Base-by-base conservation (phyloP, 1,140 invertebrate species). In the Trachymyrmex septentrionalis region DNA sequence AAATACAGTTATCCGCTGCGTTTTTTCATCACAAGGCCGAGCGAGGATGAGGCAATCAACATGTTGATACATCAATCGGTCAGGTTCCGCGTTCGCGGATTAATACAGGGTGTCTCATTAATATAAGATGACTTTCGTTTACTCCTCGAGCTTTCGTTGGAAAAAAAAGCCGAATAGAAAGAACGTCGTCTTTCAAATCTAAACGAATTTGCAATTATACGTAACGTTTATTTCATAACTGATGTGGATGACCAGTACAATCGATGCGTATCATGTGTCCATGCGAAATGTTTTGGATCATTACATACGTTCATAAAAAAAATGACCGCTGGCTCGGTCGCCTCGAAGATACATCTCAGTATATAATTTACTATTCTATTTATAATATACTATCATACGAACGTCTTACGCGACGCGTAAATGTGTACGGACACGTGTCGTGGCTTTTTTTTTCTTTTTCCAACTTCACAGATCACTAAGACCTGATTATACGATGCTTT, bases 41-140 rank as follows among this genome's bases (percentile, higher is more conserved):
- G 86, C 80, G 69, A 87, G 59, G 85, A 86, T 88, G 87, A 71
- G 80, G 78, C 85, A 66, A 75, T 85, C 72, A 61, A 73, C 71
- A 21, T 7, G 76, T 89, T 85, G 86, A 82, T 86, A 80, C 85
- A 87, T 86, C 85, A 78, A 81, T 69, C 77, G 85, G 38, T 53
- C 44, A 71, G 61, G 84, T 82, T 90, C 76, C 88, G 86, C 76
- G 76, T 90, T 88, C 85, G 84, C 80, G 81, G 80, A 64, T 88
- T 73, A 53, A 81, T 82, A 84, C 48, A 61, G 64, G 59, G 80
- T 75, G 57, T 85, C 30, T 30, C 21, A 50, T 61, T 67, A 34
- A 67, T 76, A 67, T 38, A 61, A 10, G 34, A 16, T 61, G 5
- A 59, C 24, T 53, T 34, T 19, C 21, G 14, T 38, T 19, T 4